Conservation (phyloP, 2,797 vertebrate species). For the Antennarius maculatus region DNA sequence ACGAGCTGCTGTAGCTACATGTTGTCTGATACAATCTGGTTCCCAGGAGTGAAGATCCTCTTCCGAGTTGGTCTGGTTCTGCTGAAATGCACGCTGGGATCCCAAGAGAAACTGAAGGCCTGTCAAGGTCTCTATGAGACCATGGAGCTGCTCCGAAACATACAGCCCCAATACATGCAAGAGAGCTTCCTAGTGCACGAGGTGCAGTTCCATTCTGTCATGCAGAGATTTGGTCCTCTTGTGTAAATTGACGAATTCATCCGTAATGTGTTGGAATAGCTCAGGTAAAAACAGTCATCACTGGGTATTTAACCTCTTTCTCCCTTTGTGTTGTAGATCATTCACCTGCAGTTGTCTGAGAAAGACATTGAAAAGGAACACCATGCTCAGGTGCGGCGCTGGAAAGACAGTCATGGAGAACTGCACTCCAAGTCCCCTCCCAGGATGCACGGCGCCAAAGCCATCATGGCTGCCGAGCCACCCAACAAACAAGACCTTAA, state of each 20-base stretch:
- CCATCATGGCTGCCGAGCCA: conserved; percentile 90
- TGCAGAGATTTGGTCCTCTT: conserved; percentile 28
- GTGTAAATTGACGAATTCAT: background rate
- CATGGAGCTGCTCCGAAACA: conserved; percentile 88
- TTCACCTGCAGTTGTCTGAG: conserved; percentile 88
- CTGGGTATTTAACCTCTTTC: background rate
- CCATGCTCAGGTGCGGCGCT: conserved; percentile 88
- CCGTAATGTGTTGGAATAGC: background rate
- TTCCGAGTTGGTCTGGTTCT: conserved; percentile 96
- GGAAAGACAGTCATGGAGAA: conserved; percentile 91
- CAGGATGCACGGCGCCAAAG: conserved; percentile 94
- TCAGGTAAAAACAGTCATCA: background rate
- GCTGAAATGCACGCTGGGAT: conserved; percentile 90
- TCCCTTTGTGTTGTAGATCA: conserved; percentile 77
- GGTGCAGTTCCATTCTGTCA: conserved; percentile 73
- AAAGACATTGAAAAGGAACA: conserved; percentile 95
- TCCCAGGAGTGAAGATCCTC: conserved; percentile 93
- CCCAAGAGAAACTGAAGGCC: conserved; percentile 91
- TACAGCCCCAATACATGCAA: conserved; percentile 89
- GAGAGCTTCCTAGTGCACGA: conserved; percentile 91
- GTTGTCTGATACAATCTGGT: conserved; percentile 3
- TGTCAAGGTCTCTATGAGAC: conserved; percentile 96
- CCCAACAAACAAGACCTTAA: conserved; percentile 84
- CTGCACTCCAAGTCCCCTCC: conserved; percentile 88
- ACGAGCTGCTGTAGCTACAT: background rate